These are phyloP conservation scores for Megastigmus dorsalis DNA, from an alignment of 2,888 invertebrate species.

Conservation along the genomic window DNA sequence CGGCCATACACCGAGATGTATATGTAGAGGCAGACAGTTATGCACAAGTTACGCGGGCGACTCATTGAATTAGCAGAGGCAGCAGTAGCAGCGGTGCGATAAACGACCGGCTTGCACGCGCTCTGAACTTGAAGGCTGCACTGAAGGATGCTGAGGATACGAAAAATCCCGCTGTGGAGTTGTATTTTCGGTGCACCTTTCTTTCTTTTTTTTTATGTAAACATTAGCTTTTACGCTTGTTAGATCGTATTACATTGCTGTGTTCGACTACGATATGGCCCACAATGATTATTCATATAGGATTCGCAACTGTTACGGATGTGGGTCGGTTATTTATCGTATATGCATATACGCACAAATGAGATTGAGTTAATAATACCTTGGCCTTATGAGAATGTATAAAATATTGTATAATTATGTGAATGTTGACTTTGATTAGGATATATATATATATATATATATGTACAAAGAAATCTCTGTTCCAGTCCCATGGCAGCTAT, in stretches of 20 bases:
- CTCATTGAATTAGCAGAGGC: constrained; percentile 26
- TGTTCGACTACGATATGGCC: too few relatives aligned
- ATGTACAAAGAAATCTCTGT: too few relatives aligned
- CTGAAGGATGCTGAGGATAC: constrained; percentile 18
- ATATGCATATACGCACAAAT: too few relatives aligned
- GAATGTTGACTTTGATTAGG: too few relatives aligned
- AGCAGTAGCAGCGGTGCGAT: not conserved
- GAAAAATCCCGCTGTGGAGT: not conserved
- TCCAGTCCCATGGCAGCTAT: too few relatives aligned
- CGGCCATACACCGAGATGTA: not conserved
- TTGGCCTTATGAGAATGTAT: not conserved
- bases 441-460: too few relatives aligned
- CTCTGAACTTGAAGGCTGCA: not conserved
- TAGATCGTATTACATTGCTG: not conserved
- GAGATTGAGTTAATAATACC: too few relatives aligned
- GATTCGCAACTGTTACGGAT: too few relatives aligned
- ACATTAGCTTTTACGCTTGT: constrained; percentile 19
- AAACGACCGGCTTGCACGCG: constrained; percentile 5
- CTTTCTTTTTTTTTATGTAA: not conserved
- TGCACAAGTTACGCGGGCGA: not conserved
- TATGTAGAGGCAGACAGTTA: not conserved
- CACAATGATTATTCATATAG: too few relatives aligned
- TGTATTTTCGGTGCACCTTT: not conserved
- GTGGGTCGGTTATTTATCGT: too few relatives aligned
- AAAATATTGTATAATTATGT: not conserved